Evolutionary conservation across 2,888 invertebrate species (phyloP).

Genomic region (Parnassius mnemosyne): DNA sequence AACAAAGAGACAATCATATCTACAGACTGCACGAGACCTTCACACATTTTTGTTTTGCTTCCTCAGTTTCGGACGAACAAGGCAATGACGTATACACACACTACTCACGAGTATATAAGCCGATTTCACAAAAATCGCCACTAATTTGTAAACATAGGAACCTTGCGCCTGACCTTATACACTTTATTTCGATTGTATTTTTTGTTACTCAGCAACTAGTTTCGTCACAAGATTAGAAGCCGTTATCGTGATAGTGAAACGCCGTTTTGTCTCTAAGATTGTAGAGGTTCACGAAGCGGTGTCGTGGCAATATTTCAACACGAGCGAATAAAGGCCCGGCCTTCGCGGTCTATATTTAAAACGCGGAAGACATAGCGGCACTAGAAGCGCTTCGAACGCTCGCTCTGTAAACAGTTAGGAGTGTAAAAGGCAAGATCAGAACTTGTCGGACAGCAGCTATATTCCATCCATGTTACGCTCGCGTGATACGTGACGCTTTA

Average conservation of each 20-base stretch:
- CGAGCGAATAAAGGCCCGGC: slow-evolving; percentile 63
- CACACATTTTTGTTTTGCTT: background rate
- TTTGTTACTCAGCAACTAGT: slow-evolving; percentile 17
- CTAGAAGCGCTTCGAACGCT: slow-evolving; percentile 61
- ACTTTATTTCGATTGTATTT: slow-evolving; percentile 14
- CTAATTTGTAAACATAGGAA: slow-evolving; percentile 19
- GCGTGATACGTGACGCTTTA: slow-evolving; percentile 36
- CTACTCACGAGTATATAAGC: slow-evolving; percentile 1
- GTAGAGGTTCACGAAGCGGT: slow-evolving; percentile 52
- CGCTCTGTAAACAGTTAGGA: slow-evolving; percentile 65
- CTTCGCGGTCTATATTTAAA: slow-evolving; percentile 76
- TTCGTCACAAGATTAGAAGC: slow-evolving; percentile 28
- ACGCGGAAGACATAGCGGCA: slow-evolving; percentile 72
- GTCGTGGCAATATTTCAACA: slow-evolving; percentile 41
- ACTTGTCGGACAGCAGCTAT: slow-evolving; percentile 37
- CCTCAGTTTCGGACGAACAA: background rate
- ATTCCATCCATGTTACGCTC: slow-evolving; percentile 38
- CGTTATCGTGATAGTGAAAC: slow-evolving; percentile 28
- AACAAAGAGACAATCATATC: background rate
- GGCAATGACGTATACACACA: background rate
- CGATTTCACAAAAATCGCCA: slow-evolving; percentile 18
- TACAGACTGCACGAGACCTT: background rate
- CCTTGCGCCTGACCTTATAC: slow-evolving; percentile 25
- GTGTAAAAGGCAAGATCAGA: slow-evolving; percentile 51
- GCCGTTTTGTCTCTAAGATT: slow-evolving; percentile 36